phyloP scores from a whole-genome alignment of 2,888 invertebrate genomes.

The Pandemis corylana region DNA sequence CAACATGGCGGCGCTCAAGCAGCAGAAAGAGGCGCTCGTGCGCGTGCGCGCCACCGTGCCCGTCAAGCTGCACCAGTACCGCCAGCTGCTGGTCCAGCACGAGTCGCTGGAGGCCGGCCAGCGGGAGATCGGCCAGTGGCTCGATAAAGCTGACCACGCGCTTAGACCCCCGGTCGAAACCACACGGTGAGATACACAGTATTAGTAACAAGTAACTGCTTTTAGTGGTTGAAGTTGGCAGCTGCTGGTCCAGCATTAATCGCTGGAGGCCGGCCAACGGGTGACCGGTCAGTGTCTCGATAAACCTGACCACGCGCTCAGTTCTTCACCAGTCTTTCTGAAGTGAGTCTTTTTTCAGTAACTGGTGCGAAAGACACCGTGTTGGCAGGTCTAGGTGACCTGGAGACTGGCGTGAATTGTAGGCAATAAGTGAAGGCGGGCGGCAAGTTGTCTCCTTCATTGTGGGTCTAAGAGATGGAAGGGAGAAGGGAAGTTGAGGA shows the following conservation, averaged over 20 bases:
- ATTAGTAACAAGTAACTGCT: background rate
- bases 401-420: too few species aligned
- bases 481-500: too few species aligned
- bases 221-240: too few species aligned
- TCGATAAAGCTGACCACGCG: conserved; percentile 92
- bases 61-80: conserved; percentile 91
- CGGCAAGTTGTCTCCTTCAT: too few species aligned
- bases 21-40: conserved; percentile 95
- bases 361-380: too few species aligned
- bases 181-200: conserved; percentile 59
- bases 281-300: too few species aligned
- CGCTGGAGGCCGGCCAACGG: background rate
- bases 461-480: too few species aligned
- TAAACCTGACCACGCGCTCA: too few species aligned
- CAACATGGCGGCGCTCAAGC: conserved; percentile 94
- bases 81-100: conserved; percentile 94
- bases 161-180: conserved; percentile 78
- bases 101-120: conserved; percentile 95
- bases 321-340: too few species aligned
- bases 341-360: too few species aligned
- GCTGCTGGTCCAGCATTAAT: background rate
- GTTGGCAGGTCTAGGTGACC: too few species aligned
- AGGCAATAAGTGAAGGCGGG: too few species aligned
- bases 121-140: conserved; percentile 93
- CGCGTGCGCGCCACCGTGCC: conserved; percentile 93